Evolutionary conservation across 1,140 invertebrate species (phyloP), one percentile per base, ranked within the genome.

Genomic region (Pissodes strobi): DNA sequence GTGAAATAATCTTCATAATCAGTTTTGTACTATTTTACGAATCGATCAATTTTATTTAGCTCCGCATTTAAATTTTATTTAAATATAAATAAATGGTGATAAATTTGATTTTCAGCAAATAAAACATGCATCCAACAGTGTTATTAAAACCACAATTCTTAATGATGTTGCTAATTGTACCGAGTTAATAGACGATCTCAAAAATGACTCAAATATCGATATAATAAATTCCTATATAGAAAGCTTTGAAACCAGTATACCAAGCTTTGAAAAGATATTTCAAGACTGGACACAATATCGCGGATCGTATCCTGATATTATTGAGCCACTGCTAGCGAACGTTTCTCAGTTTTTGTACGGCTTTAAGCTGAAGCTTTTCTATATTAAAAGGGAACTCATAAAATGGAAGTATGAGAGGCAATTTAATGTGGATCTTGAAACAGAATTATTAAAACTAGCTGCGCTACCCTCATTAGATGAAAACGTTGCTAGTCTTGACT

Each of bases 301-400:
- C 1, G 72, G 80, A 5, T 83, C 80, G 12, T 90, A 88, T 72
- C 87, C 88, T 0, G 90, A 91, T 72, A 78, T 91, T 13, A 81
- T 86, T 0, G 78, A 84, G 37, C 87, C 87, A 1, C 72, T 90
- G 12, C 74, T 88, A 6, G 75, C 77, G 52, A 85, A 84, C 1
- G 53, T 88, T 4, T 80, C 81, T 1, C 84, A 89, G 76, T 82
- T 90, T 57, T 77, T 80, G 21, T 82, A 84, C 49, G 86, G 85
- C 9, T 72, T 86, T 21, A 79, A 78, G 15, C 72, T 82, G 25
- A 62, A 87, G 18, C 81, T 79, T 5, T 79, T 80, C 59, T 75
- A 76, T 34, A 70, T 73, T 15, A 74, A 69, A 66, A 46, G 49
- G 17, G 52, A 64, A 27, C 15, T 63, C 5, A 10, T 52, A 10